Conservation (phyloP, 92 coral and sea anemone species). For the Epizoanthus ramosus region DNA sequence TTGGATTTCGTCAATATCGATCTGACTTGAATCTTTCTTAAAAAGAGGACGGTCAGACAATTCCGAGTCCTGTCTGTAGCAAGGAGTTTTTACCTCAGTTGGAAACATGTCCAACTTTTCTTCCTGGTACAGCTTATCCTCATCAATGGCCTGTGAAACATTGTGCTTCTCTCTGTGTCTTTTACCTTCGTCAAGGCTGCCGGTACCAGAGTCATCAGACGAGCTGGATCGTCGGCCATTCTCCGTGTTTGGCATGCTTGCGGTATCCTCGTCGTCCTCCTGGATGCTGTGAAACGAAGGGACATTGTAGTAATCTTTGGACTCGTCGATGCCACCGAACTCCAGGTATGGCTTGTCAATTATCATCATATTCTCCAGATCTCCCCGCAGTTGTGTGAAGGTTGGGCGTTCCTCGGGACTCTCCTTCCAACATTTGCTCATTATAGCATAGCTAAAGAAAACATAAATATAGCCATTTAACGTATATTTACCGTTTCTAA, state of each 20-base stretch:
- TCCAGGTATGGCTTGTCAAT: conserved; percentile 27
- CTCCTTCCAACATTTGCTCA: conserved; percentile 38
- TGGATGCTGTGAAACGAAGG: conserved; percentile 41
- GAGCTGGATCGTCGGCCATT: neutral
- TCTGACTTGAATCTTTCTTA: neutral
- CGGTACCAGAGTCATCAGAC: neutral
- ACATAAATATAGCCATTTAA: neutral
- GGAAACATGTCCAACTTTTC: neutral
- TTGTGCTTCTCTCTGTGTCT: neutral
- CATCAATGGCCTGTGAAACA: neutral
- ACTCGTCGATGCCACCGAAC: conserved; percentile 29
- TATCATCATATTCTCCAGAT: conserved; percentile 37
- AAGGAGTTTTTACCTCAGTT: conserved; percentile 11
- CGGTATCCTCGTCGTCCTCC: conserved; percentile 8
- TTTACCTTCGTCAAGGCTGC: neutral
- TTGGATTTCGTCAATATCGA: conserved; percentile 25
- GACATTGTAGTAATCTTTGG: conserved; percentile 35
- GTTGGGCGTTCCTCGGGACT: conserved; percentile 33
- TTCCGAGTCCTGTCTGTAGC: conserved; percentile 29
- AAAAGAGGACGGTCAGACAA: conserved; percentile 23
- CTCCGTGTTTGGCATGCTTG: neutral
- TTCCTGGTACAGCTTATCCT: neutral
- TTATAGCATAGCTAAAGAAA: conserved; percentile 26
- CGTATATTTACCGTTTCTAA: no score
- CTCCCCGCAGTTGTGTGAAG: conserved; percentile 19